These are phyloP conservation scores for Pitta sordida DNA, from an alignment of 2,113 vertebrate species.

Conservation along the genomic window DNA sequence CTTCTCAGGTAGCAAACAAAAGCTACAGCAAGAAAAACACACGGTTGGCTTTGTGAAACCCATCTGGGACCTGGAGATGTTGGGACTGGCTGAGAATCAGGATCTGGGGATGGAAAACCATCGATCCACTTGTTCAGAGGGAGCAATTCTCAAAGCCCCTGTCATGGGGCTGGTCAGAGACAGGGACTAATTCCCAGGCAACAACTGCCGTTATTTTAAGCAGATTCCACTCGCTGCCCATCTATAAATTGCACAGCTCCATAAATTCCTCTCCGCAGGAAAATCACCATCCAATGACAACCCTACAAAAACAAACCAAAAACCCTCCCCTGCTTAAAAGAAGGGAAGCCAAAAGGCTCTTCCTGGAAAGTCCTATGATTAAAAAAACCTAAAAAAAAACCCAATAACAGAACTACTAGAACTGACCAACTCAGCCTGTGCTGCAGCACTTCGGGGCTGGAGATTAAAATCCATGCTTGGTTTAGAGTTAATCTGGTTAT, in stretches of 20 bases:
- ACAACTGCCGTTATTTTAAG: not conserved
- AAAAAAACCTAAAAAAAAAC: not conserved
- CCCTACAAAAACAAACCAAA: not conserved
- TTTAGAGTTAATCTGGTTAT: constrained; percentile 1
- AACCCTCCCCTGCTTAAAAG: not conserved
- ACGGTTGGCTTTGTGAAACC: constrained; percentile 32
- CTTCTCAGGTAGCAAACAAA: constrained; percentile 6
- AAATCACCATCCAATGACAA: not conserved
- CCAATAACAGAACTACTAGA: not conserved
- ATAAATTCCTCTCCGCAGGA: not conserved
- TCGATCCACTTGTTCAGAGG: not conserved
- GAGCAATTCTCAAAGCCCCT: too few species aligned
- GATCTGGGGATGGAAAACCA: not conserved
- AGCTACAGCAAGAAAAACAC: constrained; percentile 3
- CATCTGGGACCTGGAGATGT: constrained; percentile 24
- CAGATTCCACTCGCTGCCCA: not conserved
- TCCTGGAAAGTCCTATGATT: not conserved
- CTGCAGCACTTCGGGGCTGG: not conserved
- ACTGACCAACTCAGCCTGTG: not conserved
- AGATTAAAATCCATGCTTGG: not conserved
- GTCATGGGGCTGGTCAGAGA: not conserved
- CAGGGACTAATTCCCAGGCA: constrained; percentile 1
- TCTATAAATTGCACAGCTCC: not conserved
- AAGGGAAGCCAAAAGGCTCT: not conserved
- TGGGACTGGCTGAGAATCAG: not conserved